phyloP scores from a whole-genome alignment of 2,113 vertebrate species.

The Pleuronectes platessa region DNA sequence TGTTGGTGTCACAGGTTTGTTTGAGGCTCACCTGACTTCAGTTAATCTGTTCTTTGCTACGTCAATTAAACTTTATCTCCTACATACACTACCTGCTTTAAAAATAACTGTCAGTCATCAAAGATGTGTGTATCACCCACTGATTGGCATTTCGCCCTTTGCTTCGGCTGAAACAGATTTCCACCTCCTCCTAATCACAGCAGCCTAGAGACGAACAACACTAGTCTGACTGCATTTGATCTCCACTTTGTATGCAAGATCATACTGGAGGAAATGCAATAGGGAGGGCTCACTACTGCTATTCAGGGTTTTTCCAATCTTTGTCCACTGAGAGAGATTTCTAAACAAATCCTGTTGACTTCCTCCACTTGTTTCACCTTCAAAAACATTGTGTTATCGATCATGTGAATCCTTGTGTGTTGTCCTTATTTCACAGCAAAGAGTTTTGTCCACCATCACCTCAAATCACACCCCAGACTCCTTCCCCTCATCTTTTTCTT shows the following conservation, averaged over 20 bases:
- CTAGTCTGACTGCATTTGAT: slow-evolving; percentile 15
- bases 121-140: slow-evolving; percentile 11
- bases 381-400: slow-evolving; percentile 43
- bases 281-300: slow-evolving; percentile 10
- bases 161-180: slow-evolving; percentile 31
- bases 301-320: slow-evolving; percentile 2
- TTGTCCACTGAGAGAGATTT: slow-evolving; percentile 18
- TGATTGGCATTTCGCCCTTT: slow-evolving; percentile 36
- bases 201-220: slow-evolving; percentile 23
- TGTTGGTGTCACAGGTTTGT: neutral
- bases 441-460: slow-evolving; percentile 4
- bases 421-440: slow-evolving; percentile 27
- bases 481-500: slow-evolving; percentile 26
- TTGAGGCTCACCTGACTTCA: slow-evolving; percentile 12
- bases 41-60: slow-evolving; percentile 6
- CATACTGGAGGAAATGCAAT: slow-evolving; percentile 16
- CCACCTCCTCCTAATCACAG: slow-evolving; percentile 41
- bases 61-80: slow-evolving; percentile 35
- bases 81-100: slow-evolving; percentile 19
- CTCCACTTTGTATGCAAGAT: slow-evolving; percentile 38
- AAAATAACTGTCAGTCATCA: slow-evolving; percentile 33
- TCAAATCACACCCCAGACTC: slow-evolving; percentile 37
- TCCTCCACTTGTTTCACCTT: slow-evolving; percentile 42
- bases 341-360: slow-evolving; percentile 37
- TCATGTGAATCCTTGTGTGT: slow-evolving; percentile 26